Evolutionary conservation across 1,140 invertebrate genomes (phyloP), one percentile per base, ranked within the genome.

Genomic region (Halictus rubicundus): DNA sequence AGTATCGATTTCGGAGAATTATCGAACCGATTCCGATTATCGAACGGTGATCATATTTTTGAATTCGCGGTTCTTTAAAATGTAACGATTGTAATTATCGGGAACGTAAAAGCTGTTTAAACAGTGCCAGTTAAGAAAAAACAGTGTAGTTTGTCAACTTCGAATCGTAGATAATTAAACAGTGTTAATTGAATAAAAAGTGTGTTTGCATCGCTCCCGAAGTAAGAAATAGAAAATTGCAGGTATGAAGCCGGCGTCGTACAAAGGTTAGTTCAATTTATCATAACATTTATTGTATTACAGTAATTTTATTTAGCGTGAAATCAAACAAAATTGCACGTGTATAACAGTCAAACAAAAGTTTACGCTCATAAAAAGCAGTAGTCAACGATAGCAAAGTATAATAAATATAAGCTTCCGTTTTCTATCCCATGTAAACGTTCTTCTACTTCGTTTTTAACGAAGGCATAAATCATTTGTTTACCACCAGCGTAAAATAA

Each of bases 1-100:
- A 1, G 21, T 61, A 77, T 77, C 74, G 57, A 69, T 69, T 9
- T n/a, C 27, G 37, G 1, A 19, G 1, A 49, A 37, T 7, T 60
- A 70, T 77, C 66, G 66, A 70, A 70, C 1, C n/a, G n/a, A 61
- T 77, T 49, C 4, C 2, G 27, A 61, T 39, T 61, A 60, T 42
- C 42, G 63, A 77, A 60, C 42, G 63, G 10, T 32, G 14, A 19
- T 8, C n/a, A 25, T 0, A 60, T 5, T 49, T 14, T 19, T 16
- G 9, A 61, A 60, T 23, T 10, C 16, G 57, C 27, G 57, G 25
- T 0, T 75, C 42, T 75, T 27, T 32, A 5, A 5, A 3, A 32
- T 32, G 32, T 5, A 3, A 5, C 32, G 5, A 4, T 32, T 32
- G 32, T 4, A 32, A 5, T 32, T 32, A 2, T 32, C 32, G 32